Conservation (phyloP, 1,140 invertebrate genomes). For the Batillaria attramentaria region DNA sequence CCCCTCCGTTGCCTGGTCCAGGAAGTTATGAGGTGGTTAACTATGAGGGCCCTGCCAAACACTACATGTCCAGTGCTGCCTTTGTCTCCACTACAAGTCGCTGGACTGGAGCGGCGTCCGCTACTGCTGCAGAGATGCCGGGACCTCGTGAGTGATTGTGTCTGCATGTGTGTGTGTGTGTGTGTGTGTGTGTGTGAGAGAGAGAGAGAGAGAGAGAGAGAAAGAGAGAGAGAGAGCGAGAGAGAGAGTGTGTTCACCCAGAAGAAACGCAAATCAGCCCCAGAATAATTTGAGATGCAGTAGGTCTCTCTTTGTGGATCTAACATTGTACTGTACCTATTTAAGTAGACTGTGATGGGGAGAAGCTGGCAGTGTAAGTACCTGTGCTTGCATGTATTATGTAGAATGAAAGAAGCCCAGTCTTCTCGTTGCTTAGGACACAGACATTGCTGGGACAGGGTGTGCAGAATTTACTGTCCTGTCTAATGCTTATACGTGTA, state of each 20-base stretch:
- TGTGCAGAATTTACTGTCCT: no score
- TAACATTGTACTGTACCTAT: no score
- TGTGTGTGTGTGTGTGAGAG: neutral
- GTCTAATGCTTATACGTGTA: no score
- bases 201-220: neutral
- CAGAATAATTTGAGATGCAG: neutral
- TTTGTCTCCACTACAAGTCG: conserved; percentile 69
- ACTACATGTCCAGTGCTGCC: conserved; percentile 69
- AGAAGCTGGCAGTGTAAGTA: no score
- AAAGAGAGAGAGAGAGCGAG: neutral
- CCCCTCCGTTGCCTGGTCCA: conserved; percentile 64
- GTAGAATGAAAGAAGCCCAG: no score
- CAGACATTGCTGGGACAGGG: no score
- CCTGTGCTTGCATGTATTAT: no score
- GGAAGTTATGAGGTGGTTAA: conserved; percentile 66
- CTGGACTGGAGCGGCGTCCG: conserved; percentile 51
- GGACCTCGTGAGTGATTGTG: conserved; percentile 66
- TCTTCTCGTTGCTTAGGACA: no score
- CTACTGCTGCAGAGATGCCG: conserved; percentile 47
- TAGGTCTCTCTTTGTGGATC: neutral
- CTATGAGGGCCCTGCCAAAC: conserved; percentile 65
- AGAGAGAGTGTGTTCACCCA: neutral
- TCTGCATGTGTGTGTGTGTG: conserved; percentile 23
- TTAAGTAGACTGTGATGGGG: no score
- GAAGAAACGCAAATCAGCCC: neutral